These are phyloP conservation scores for Cygnus olor DNA, from an alignment of 2,797 vertebrate genomes.

Conservation along the genomic window DNA sequence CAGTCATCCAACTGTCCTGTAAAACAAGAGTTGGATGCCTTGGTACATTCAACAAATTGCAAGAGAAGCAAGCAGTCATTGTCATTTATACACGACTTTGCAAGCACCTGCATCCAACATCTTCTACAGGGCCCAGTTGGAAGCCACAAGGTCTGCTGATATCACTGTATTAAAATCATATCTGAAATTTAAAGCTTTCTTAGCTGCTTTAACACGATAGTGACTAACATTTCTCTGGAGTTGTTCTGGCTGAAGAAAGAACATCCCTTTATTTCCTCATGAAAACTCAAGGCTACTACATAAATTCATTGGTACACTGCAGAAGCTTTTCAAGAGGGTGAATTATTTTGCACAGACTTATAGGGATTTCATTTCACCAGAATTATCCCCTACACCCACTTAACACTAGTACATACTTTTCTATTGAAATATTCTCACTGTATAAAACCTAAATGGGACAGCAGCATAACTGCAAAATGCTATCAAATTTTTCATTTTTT, in stretches of 20 bases:
- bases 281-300: slow-evolving; percentile 28
- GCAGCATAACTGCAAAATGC: neutral
- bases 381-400: neutral
- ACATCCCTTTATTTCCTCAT: neutral
- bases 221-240: neutral
- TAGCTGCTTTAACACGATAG: neutral
- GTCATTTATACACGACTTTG: neutral
- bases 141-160: neutral
- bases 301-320: neutral
- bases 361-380: neutral
- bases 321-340: neutral
- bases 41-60: neutral
- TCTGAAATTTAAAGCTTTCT: neutral
- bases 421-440: slow-evolving; percentile 4
- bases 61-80: neutral
- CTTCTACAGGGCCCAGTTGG: neutral
- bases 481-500: neutral
- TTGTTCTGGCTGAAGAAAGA: neutral
- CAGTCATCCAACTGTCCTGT: neutral
- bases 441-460: neutral
- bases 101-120: accelerated
- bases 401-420: neutral
- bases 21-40: neutral
- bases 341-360: slow-evolving; percentile 8
- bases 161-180: neutral